Base-by-base conservation (phyloP, 53 echinoderm and acorn worm genomes). In the Crossaster papposus region DNA sequence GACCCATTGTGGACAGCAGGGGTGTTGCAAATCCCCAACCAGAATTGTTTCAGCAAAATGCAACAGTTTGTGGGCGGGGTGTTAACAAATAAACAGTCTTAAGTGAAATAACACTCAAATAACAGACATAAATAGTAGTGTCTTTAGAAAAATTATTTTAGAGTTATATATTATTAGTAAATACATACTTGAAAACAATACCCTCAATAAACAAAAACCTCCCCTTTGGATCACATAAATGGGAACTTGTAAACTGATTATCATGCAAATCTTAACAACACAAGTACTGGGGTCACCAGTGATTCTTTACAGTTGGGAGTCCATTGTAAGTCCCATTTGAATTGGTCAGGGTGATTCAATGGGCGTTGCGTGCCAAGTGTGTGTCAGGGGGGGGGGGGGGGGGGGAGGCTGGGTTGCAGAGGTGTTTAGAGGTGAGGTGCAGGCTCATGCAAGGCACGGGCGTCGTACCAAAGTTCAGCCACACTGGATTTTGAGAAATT, bases 251-350 rank as follows among this genome's bases (percentile, higher is more conserved):
- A 76, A 77, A 53, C 87, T 55, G 87, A 87, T 87, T 87, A 87
- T 76, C 51, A 87, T 87, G 87, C 87, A 76, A 77, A 87, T 76
- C 18, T 55, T 35, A 87, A 87, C 51, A 85, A 54, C 55, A 87
- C 87, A 76, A 58, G 35, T 11, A 5, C 5, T 18, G 37, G 64
- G 76, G 36, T 76, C 77, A 54, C 9, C 36, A 52, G 5, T 78
- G 22, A 14, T 80, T 31, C 24, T 80, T 55, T 77, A 76, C 76
- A 76, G 77, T 87, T 87, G 77, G 34, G 18, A 54, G 1, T 22
- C 75, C 87, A 71, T 71, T 71, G 53, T 73, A 58, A 30, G 54
- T 54, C 18, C 34, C 29, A 36, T 36, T 87, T 85, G 52, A 85
- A 73, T 85, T 72, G n/a, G 33, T 15, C 23, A 13, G 63, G 62